phyloP scores from a whole-genome alignment of 2,888 invertebrate species.

The Drosophila leonis region DNA sequence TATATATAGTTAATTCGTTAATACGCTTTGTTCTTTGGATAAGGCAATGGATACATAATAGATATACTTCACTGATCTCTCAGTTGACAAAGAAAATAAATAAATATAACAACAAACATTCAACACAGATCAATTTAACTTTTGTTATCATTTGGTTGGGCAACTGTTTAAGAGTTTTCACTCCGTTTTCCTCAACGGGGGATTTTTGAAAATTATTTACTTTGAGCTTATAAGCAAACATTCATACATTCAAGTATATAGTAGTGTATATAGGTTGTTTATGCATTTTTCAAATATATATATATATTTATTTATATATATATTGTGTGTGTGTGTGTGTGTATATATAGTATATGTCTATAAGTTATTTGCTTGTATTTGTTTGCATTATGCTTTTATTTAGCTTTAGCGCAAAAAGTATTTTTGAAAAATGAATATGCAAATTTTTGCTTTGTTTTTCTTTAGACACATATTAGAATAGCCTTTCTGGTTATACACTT shows the following conservation, averaged over 20 bases:
- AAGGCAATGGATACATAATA: slow-evolving; percentile 71
- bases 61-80: slow-evolving; percentile 22
- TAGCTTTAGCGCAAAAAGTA: slow-evolving; percentile 35
- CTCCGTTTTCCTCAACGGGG: not conserved
- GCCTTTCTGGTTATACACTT: not conserved
- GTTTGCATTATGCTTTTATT: slow-evolving; percentile 17
- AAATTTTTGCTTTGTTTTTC: slow-evolving; percentile 27
- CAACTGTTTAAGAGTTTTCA: slow-evolving; percentile 4
- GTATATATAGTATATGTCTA: slow-evolving; percentile 38
- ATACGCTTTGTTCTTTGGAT: slow-evolving; percentile 51
- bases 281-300: slow-evolving; percentile 45
- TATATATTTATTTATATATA: slow-evolving; percentile 29
- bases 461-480: slow-evolving; percentile 7
- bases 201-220: slow-evolving; percentile 30
- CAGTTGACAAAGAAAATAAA: slow-evolving; percentile 42
- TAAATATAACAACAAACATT: slow-evolving; percentile 35
- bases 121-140: slow-evolving; percentile 34
- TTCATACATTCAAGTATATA: slow-evolving; percentile 66
- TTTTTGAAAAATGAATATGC: slow-evolving; percentile 20
- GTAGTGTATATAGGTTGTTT: slow-evolving; percentile 59
- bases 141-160: slow-evolving; percentile 6
- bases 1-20: slow-evolving; percentile 35
- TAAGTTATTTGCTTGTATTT: slow-evolving; percentile 35
- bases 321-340: slow-evolving; percentile 23
- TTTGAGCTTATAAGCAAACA: slow-evolving; percentile 65